These are phyloP conservation scores for Melanotaenia trifasciata DNA, from an alignment of 2,797 vertebrate species.

Conservation along the genomic window DNA sequence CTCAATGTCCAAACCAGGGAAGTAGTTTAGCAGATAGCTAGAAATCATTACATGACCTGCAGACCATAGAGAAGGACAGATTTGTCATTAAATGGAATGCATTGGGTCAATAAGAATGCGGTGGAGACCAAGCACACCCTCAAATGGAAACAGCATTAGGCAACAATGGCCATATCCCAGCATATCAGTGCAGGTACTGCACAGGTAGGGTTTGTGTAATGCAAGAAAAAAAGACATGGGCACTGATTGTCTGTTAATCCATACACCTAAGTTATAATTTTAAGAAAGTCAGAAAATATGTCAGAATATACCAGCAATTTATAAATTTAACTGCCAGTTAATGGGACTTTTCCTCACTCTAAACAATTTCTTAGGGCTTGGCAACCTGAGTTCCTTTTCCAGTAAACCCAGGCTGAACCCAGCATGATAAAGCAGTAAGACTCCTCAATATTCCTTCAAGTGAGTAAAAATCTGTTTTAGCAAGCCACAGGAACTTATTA, in stretches of 20 bases:
- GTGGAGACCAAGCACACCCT: background rate
- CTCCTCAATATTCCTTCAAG: background rate
- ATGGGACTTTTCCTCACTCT: background rate
- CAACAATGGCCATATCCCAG: background rate
- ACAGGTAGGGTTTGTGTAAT: background rate
- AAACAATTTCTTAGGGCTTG: background rate
- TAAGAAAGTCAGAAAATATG: background rate
- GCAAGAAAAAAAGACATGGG: background rate
- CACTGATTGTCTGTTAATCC: background rate
- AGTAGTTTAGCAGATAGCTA: constrained; percentile 93
- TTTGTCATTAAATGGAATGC: background rate
- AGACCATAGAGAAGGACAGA: constrained; percentile 11
- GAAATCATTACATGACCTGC: constrained; percentile 89
- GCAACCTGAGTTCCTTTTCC: background rate
- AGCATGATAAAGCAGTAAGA: background rate
- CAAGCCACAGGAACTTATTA: constrained; percentile 5
- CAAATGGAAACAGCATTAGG: background rate
- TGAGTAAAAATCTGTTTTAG: background rate
- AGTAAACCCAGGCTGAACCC: background rate
- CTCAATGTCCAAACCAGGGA: constrained; percentile 92
- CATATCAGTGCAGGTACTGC: background rate
- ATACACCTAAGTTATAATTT: background rate
- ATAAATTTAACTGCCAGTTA: background rate
- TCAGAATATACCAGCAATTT: too few species aligned
- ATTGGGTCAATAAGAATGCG: background rate